These are phyloP conservation scores for Chloromyia formosa DNA, from an alignment of 2,888 invertebrate genomes.

Conservation along the genomic window DNA sequence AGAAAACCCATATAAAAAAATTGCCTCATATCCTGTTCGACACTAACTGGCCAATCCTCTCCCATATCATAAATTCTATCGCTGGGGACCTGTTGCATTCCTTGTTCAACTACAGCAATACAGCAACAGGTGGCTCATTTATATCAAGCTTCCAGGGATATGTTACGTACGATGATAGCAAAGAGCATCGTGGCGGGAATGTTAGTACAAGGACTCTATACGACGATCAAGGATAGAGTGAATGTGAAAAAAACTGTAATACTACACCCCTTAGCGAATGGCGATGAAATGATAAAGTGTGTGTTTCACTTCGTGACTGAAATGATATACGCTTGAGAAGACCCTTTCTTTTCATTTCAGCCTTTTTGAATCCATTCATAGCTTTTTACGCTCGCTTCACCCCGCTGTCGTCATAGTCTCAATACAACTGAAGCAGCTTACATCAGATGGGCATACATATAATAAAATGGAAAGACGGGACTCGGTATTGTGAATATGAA, in stretches of 20 bases:
- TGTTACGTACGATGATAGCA: neutral
- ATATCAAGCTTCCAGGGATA: no score
- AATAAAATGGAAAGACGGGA: neutral
- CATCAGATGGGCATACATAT: neutral
- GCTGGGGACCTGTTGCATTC: slow-evolving; percentile 31
- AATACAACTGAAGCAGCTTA: no score
- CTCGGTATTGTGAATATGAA: neutral
- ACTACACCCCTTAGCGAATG: slow-evolving; percentile 9
- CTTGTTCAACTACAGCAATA: neutral
- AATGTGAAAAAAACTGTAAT: slow-evolving; percentile 21
- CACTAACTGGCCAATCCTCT: slow-evolving; percentile 42
- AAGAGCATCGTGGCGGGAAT: no score
- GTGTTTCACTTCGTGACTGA: slow-evolving; percentile 25
- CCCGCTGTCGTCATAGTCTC: neutral
- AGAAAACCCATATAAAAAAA: slow-evolving; percentile 34
- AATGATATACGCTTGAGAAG: slow-evolving; percentile 31
- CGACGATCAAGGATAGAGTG: neutral
- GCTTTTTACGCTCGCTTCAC: neutral
- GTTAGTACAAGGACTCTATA: neutral
- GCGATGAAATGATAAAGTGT: slow-evolving; percentile 18
- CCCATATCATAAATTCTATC: slow-evolving; percentile 39
- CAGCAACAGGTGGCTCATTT: slow-evolving; percentile 41
- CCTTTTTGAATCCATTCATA: neutral
- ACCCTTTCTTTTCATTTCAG: slow-evolving; percentile 22
- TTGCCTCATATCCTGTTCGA: slow-evolving; percentile 37